Evolutionary conservation across 2,888 invertebrate species (phyloP).

Genomic region (Lydus trimaculatus): DNA sequence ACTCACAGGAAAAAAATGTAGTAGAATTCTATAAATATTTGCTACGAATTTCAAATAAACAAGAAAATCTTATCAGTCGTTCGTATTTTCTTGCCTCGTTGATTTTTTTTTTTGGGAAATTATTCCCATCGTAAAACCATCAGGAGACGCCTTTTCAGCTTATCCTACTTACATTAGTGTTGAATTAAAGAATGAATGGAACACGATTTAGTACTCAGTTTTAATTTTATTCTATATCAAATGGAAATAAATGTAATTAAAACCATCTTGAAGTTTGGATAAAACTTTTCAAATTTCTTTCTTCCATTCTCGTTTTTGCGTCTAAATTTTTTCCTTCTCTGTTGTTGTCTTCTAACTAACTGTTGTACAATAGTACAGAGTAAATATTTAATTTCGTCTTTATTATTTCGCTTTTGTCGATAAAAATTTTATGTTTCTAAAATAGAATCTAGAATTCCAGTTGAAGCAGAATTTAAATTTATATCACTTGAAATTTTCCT

Average conservation of each 20-base stretch:
- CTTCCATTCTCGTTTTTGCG: not conserved
- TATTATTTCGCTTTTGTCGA: not conserved
- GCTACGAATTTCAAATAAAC: slow-evolving; percentile 6
- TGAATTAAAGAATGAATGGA: slow-evolving; percentile 35
- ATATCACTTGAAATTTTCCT: not conserved
- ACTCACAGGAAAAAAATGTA: not conserved
- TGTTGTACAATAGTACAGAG: not conserved
- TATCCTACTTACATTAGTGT: slow-evolving; percentile 30
- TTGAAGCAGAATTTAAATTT: not conserved
- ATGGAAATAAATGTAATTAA: slow-evolving; percentile 42
- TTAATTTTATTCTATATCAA: slow-evolving; percentile 38
- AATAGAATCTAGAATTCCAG: not conserved
- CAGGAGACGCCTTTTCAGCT: slow-evolving; percentile 17
- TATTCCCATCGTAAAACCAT: not conserved
- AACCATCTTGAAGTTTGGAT: slow-evolving; percentile 26
- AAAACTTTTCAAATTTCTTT: slow-evolving; percentile 32
- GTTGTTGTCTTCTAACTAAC: not conserved
- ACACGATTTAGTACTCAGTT: slow-evolving; percentile 40
- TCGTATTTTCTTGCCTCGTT: not conserved
- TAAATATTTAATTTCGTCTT: slow-evolving; percentile 31
- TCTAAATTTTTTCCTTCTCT: not conserved
- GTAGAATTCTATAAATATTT: not conserved
- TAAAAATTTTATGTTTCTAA: not conserved
- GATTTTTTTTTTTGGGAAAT: not conserved
- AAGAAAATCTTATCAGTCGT: slow-evolving; percentile 22